These are phyloP conservation scores for Diglossa brunneiventris DNA, from an alignment of 2,113 vertebrate species.

Conservation along the genomic window DNA sequence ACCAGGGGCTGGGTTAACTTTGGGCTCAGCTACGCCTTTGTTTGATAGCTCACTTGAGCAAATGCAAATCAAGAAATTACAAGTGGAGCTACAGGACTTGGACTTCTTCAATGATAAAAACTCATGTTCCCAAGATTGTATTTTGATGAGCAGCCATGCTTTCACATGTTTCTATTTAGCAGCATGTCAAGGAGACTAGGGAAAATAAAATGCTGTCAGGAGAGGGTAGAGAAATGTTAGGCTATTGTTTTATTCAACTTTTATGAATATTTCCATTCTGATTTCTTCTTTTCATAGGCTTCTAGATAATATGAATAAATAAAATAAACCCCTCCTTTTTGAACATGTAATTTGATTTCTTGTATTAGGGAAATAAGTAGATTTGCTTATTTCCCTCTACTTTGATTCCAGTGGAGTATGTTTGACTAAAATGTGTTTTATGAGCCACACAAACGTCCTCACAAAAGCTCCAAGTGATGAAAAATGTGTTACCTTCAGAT, in stretches of 20 bases:
- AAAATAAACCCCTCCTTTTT: neutral
- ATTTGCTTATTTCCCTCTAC: neutral
- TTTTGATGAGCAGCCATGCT: neutral
- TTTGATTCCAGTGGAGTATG: neutral
- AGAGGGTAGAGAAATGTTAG: neutral
- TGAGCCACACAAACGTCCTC: neutral
- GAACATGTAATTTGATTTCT: neutral
- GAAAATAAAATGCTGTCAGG: neutral
- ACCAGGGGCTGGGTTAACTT: neutral
- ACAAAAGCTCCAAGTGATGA: neutral
- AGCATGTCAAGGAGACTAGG: neutral
- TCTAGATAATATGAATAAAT: neutral
- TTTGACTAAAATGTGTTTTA: neutral
- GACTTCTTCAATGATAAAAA: neutral
- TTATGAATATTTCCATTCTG: neutral
- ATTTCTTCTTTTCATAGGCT: neutral
- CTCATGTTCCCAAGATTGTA: neutral
- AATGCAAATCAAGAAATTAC: neutral
- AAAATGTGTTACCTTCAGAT: neutral
- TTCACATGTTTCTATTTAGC: neutral
- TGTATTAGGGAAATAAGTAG: neutral
- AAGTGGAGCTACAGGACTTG: neutral
- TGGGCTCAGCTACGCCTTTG: neutral
- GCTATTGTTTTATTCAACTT: neutral
- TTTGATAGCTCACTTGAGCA: rapidly evolving